Percentiles rank a stretch among this genome's conserved stretches.
Evolutionary conservation across 2,797 vertebrate species (phyloP).

Genomic region (Phaenicophaeus curvirostris): DNA sequence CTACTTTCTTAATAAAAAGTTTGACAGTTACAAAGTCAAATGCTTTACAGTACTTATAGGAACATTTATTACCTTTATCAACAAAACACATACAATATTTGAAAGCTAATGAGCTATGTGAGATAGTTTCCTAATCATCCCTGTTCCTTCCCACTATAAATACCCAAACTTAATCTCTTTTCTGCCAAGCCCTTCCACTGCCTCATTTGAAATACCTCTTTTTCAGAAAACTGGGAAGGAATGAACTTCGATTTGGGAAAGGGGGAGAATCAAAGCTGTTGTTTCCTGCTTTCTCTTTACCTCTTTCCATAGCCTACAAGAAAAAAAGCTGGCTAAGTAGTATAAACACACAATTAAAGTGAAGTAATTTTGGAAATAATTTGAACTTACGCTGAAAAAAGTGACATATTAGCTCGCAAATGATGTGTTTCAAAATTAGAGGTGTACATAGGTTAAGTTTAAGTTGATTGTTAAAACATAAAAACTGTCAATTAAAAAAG

Average conservation of each 20-base stretch:
- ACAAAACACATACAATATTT: background rate
- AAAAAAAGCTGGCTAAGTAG: background rate
- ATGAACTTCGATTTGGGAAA: background rate
- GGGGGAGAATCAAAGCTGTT: background rate
- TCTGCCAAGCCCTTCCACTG: background rate
- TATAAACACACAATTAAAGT: conserved; percentile 19
- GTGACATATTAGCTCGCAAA: background rate
- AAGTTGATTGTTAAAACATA: conserved; percentile 30
- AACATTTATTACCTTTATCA: conserved; percentile 14
- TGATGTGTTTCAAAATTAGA: conserved; percentile 58
- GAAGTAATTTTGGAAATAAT: conserved; percentile 36
- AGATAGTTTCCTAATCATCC: background rate
- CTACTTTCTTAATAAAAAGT: conserved; percentile 33
- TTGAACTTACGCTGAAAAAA: background rate
- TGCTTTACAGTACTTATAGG: background rate
- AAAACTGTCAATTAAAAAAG: conserved; percentile 29
- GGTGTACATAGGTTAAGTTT: conserved; percentile 7
- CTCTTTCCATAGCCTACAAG: background rate
- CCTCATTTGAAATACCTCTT: background rate
- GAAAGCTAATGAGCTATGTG: conserved; percentile 19
- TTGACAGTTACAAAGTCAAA: background rate
- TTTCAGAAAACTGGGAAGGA: background rate
- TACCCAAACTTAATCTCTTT: background rate
- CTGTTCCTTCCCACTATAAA: background rate
- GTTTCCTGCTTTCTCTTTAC: background rate